Conservation (phyloP, 2,888 invertebrate species). For the Spisula subtruncata region DNA sequence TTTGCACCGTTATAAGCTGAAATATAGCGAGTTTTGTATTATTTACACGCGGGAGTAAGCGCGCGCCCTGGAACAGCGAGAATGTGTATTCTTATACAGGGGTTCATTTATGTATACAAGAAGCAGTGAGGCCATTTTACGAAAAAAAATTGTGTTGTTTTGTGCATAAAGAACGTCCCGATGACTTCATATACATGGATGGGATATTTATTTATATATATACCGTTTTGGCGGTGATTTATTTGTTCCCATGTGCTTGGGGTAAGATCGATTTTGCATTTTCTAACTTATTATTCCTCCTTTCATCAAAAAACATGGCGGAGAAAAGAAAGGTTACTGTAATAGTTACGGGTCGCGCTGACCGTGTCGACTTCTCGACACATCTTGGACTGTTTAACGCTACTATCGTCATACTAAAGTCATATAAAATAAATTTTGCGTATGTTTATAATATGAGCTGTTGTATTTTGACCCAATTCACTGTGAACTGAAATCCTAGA, state of each 20-base stretch:
- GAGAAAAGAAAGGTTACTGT: constrained; percentile 47
- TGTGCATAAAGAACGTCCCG: constrained; percentile 60
- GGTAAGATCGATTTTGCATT: constrained; percentile 49
- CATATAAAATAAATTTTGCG: not conserved
- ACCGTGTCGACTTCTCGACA: not conserved
- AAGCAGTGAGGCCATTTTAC: constrained; percentile 48
- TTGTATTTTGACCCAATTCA: not conserved
- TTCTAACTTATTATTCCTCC: constrained; percentile 34
- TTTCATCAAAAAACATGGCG: constrained; percentile 59
- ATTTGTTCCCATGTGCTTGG: constrained; percentile 29
- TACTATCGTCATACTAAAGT: not conserved
- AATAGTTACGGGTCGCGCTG: constrained; percentile 20
- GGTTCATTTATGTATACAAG: constrained; percentile 62
- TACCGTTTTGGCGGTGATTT: constrained; percentile 58
- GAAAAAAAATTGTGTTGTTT: constrained; percentile 57
- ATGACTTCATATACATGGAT: constrained; percentile 66
- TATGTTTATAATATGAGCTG: not conserved
- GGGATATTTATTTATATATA: constrained; percentile 61
- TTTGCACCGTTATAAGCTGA: not conserved
- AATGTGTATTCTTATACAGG: constrained; percentile 54
- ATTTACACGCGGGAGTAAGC: constrained; percentile 46
- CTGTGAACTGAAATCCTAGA: not conserved
- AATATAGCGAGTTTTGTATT: not conserved
- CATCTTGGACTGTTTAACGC: not conserved
- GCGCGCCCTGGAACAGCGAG: constrained; percentile 59